Base-by-base conservation (phyloP, 2,797 vertebrate genomes). In the Bovichtus variegatus region DNA sequence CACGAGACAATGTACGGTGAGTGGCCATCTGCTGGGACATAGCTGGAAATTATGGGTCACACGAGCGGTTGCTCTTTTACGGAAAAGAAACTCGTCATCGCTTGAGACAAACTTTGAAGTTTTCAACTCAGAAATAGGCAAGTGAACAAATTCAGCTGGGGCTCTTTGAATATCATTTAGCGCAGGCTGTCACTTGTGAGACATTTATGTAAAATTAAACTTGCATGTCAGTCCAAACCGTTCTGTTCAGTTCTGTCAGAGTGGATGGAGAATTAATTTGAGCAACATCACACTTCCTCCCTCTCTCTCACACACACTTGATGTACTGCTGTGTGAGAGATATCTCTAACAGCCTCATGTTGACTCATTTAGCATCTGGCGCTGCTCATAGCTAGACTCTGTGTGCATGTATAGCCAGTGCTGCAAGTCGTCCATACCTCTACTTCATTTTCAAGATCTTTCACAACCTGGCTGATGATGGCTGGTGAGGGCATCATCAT, bases 321-420 rank as follows among this genome's bases (percentile, higher is more conserved):
- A 87, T 69, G 85, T 76, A 84, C 81, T 62, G 83, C 76, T 64
- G 82, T 40, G 74, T 53, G 81, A 80, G 74, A 71, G 79, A 89
- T 87, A 88, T 88, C 85, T 89, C 87, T 80, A 76, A 80, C 83
- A 81, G 83, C 84, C 88, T 91, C 81, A 54, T 86, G 84, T 90
- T 91, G 91, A 91, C 92, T 94, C 93, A 92, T 89, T 91, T 85
- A 75, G 76, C 85, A 88, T 93, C 91, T 94, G 94, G 87, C 89
- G 61, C 79, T 25, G 68, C 83, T 87, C 57, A 54, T 80, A 40
- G 62, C 74, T 71, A 67, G 47, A 83, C 86, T 71, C 58, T 31
- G 19, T 47, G 72, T n/a, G n/a, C 54, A 57, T 47, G 74, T 76
- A 78, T 23, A 53, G 77, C 68, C 65, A 7, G 41, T 15, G 3